Percentiles rank a stretch among this genome's conserved stretches.
These are phyloP conservation scores for Umimayanthus kanabou DNA, from an alignment of 92 coral and sea anemone genomes.

Conservation along the genomic window DNA sequence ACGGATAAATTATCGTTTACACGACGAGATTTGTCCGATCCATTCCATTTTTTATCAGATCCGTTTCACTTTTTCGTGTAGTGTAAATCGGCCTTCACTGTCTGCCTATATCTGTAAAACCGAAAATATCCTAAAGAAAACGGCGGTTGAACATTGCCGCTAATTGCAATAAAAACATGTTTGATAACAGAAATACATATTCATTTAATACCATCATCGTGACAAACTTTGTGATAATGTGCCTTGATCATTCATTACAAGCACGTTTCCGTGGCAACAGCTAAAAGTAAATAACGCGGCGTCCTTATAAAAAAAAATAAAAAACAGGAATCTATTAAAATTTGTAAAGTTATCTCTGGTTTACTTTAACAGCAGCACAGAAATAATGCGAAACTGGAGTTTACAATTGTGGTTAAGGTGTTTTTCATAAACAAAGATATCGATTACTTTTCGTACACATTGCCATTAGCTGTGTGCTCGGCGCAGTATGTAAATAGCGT, in stretches of 20 bases:
- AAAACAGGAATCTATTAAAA: neutral
- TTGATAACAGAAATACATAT: neutral
- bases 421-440: conserved; percentile 25
- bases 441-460: conserved; percentile 3
- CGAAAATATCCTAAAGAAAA: neutral
- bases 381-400: neutral
- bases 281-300: neutral
- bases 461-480: neutral
- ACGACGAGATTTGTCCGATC: too few relatives aligned
- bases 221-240: neutral
- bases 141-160: conserved; percentile 1
- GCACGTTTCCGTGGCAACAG: conserved; percentile 26
- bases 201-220: neutral
- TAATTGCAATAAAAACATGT: neutral
- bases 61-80: too few relatives aligned
- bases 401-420: neutral
- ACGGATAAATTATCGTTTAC: too few relatives aligned
- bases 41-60: too few relatives aligned
- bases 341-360: neutral
- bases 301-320: neutral
- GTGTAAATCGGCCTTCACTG: too few relatives aligned
- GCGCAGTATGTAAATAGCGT: conserved; percentile 33
- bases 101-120: neutral
- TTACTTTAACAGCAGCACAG: neutral
- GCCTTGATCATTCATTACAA: neutral